These are phyloP conservation scores for Amphipoea lucens DNA, from an alignment of 2,888 invertebrate genomes.

Conservation along the genomic window DNA sequence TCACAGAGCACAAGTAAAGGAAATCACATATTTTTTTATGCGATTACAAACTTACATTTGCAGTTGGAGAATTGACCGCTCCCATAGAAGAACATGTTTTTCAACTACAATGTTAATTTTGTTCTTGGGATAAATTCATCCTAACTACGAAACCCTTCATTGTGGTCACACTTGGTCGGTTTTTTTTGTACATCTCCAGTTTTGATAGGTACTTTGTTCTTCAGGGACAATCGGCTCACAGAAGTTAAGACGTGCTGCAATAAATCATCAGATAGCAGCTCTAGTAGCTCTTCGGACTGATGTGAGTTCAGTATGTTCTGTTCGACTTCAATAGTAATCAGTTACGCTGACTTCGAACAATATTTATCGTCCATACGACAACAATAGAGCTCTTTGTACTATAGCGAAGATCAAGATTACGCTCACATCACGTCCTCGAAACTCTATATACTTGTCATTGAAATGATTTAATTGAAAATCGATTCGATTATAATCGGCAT, in stretches of 20 bases:
- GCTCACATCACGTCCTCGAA: constrained; percentile 25
- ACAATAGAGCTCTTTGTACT: constrained; percentile 51
- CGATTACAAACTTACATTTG: too few relatives aligned
- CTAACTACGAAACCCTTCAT: neutral
- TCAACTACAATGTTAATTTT: neutral
- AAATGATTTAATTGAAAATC: constrained; percentile 52
- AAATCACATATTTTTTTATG: too few relatives aligned
- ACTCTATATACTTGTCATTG: constrained; percentile 19
- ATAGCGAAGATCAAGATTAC: constrained; percentile 42
- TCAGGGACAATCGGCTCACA: neutral
- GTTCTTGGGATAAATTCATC: neutral
- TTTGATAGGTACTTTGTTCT: neutral
- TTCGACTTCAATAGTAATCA: constrained; percentile 6
- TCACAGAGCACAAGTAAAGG: too few relatives aligned
- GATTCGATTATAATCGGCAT: constrained; percentile 19
- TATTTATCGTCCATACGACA: constrained; percentile 15
- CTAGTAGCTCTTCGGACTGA: neutral
- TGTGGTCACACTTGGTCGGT: neutral
- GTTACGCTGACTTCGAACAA: constrained; percentile 7
- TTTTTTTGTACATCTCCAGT: neutral
- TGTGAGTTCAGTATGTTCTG: neutral
- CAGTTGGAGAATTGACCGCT: too few relatives aligned
- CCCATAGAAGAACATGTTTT: too few relatives aligned
- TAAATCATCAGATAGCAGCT: neutral
- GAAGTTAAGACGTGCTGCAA: neutral